phyloP scores from a whole-genome alignment of 2,888 invertebrate species.

The Nezara viridula region DNA sequence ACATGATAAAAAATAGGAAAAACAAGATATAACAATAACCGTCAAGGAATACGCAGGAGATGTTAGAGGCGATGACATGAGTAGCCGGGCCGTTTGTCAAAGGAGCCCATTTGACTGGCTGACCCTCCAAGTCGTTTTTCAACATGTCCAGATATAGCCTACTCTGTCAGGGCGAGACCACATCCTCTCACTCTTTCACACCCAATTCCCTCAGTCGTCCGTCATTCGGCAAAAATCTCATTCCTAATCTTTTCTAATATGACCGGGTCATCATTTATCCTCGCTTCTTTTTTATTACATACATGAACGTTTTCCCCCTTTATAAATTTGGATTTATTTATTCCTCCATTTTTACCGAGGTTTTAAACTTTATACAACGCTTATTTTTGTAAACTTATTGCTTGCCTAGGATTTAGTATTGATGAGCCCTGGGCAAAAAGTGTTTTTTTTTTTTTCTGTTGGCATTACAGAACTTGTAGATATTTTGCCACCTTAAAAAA shows the following conservation, averaged over 20 bases:
- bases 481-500: no score
- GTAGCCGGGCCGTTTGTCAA: conserved; percentile 46
- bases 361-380: neutral
- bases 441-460: no score
- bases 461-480: no score
- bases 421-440: no score
- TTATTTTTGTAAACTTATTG: neutral
- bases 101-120: conserved; percentile 51
- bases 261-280: conserved; percentile 43
- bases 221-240: conserved; percentile 42
- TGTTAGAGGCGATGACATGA: conserved; percentile 20
- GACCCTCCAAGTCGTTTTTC: conserved; percentile 49
- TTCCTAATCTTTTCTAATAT: conserved; percentile 36
- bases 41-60: neutral
- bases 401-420: no score
- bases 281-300: conserved; percentile 14
- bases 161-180: conserved; percentile 50
- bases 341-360: neutral
- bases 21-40: neutral
- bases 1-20: no score
- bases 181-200: conserved; percentile 45
- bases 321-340: neutral
- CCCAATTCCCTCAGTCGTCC: neutral
- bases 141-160: conserved; percentile 49
- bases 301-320: neutral